phyloP scores from a whole-genome alignment of 1,140 invertebrate genomes.

The Ooceraea biroi region DNA sequence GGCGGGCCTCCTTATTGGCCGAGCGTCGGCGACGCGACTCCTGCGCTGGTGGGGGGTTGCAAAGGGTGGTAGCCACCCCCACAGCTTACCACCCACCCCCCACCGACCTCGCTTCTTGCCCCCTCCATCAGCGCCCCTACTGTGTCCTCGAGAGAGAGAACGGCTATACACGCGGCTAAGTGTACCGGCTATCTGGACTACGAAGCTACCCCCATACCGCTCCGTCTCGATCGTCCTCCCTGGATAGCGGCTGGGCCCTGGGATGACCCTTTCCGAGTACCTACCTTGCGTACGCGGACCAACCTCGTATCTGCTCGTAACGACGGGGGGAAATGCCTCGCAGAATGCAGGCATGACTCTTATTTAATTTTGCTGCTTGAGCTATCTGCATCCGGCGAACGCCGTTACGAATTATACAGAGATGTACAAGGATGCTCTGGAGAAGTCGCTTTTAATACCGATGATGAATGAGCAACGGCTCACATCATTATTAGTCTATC shows the following conservation, averaged over 20 bases:
- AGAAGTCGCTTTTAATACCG: slow-evolving; percentile 30
- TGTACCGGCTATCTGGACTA: slow-evolving; percentile 78
- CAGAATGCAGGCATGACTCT: slow-evolving; percentile 67
- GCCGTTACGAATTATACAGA: slow-evolving; percentile 49
- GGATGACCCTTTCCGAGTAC: slow-evolving; percentile 76
- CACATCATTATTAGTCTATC: not conserved
- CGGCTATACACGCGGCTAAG: slow-evolving; percentile 80
- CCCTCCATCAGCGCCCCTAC: slow-evolving; percentile 67
- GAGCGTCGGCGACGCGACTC: slow-evolving; percentile 81
- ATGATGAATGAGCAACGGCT: slow-evolving; percentile 34
- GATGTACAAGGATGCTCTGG: slow-evolving; percentile 8
- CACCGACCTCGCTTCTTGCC: slow-evolving; percentile 60
- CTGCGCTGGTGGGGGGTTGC: slow-evolving; percentile 80
- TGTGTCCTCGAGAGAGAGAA: slow-evolving; percentile 74
- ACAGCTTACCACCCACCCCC: slow-evolving; percentile 54
- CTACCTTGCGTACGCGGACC: slow-evolving; percentile 70
- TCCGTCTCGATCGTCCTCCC: slow-evolving; percentile 65
- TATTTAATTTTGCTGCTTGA: slow-evolving; percentile 71
- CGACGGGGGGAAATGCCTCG: slow-evolving; percentile 70
- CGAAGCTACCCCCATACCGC: slow-evolving; percentile 69
- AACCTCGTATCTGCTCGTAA: slow-evolving; percentile 68
- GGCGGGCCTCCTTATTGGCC: slow-evolving; percentile 85
- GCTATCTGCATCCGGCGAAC: slow-evolving; percentile 49
- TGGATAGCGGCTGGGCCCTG: slow-evolving; percentile 72
- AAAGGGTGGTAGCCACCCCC: slow-evolving; percentile 79